phyloP scores from a whole-genome alignment of 2,888 invertebrate species.

The Perithous albicinctus region DNA sequence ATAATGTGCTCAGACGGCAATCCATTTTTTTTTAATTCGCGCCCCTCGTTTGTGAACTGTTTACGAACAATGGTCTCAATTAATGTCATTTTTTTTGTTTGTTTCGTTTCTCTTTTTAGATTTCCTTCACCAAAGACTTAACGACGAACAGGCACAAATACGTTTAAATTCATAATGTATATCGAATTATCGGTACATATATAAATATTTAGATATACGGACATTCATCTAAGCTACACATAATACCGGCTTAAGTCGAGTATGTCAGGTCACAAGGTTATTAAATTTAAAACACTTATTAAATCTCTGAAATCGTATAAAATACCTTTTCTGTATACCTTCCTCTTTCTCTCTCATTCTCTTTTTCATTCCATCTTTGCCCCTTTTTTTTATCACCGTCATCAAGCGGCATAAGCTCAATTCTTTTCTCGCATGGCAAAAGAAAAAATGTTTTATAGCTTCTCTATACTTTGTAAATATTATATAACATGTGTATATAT shows the following conservation, averaged over 20 bases:
- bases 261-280: slow-evolving; percentile 75
- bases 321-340: slow-evolving; percentile 66
- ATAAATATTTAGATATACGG: slow-evolving; percentile 73
- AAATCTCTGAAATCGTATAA: slow-evolving; percentile 67
- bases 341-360: slow-evolving; percentile 40
- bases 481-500: slow-evolving; percentile 76
- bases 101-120: slow-evolving; percentile 39
- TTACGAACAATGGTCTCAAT: slow-evolving; percentile 23
- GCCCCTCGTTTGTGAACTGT: slow-evolving; percentile 27
- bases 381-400: slow-evolving; percentile 18
- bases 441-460: slow-evolving; percentile 66
- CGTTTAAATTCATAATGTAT: slow-evolving; percentile 70
- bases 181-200: slow-evolving; percentile 60
- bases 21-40: slow-evolving; percentile 32
- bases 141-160: slow-evolving; percentile 78
- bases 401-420: slow-evolving; percentile 48
- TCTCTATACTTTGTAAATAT: slow-evolving; percentile 74
- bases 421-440: slow-evolving; percentile 57
- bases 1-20: slow-evolving; percentile 51
- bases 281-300: slow-evolving; percentile 77
- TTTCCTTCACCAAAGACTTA: slow-evolving; percentile 59
- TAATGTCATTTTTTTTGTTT: slow-evolving; percentile 26
- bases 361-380: slow-evolving; percentile 16
- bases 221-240: slow-evolving; percentile 64
- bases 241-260: slow-evolving; percentile 62